Evolutionary conservation across 2,113 vertebrate genomes (phyloP), one percentile per base, ranked within the genome.

Genomic region (Chionodraco myersi): DNA sequence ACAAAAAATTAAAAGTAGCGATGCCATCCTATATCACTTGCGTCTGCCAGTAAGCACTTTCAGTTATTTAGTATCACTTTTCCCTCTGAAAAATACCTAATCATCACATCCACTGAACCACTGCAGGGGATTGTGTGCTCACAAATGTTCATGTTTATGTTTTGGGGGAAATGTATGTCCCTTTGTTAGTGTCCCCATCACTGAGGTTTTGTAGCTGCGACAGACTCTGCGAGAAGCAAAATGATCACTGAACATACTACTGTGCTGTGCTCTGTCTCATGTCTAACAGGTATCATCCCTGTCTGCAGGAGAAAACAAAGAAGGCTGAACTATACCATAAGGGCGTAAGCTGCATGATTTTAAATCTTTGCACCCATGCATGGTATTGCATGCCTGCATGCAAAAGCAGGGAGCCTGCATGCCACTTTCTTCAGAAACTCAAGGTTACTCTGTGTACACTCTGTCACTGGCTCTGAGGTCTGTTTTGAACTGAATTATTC

Each of bases 401-500:
- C 26, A 65, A 60, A 72, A 63, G 65, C 59, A 62, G 47, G 6
- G 15, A 13, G 30, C 23, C 65, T 67, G 49, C 49, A 53, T 68
- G 65, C 65, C 48, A 34, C 26, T 53, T 68, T 68, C 65, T 53
- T 68, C 49, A 41, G 53, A 36, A 41, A 21, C 65, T 68, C 47
- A 52, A 68, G 30, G 49, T 68, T 68, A 30, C 49, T 41, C 49
- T 6, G 48, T 52, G 64, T 14, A 49, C 21, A 67, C 26, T 36
- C 48, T 67, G 49, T 67, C 65, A 68, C 18, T 68, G 30, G 49
- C 30, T 66, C 34, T 16, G 26, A 79, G 72, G 73, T 63, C 72
- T 85, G 72, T 83, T 89, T 91, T 75, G 62, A 82, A 80, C 64
- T 87, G 61, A 90, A 90, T 92, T 89, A 91, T 92, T 90, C 76